Base-by-base conservation (phyloP, 1,140 invertebrate genomes). In the Macrobrachium rosenbergii region DNA sequence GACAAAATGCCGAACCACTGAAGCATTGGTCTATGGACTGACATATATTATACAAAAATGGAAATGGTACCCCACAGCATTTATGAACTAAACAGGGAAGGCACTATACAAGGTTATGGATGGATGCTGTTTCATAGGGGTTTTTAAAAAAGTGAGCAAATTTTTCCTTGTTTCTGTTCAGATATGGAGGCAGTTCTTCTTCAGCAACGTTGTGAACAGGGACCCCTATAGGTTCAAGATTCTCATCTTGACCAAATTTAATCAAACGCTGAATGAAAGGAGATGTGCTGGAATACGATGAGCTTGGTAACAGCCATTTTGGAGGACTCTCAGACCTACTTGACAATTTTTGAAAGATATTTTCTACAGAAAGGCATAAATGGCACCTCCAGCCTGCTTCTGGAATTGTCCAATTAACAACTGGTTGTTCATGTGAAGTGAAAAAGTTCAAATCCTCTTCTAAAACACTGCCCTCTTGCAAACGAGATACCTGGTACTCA, bases 31-130 rank as follows among this genome's bases (percentile, higher is more conserved):
- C 52, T 37, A 37, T 37, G 28, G 28, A 37, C 28, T 37, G 28
- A 37, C 52, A 52, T 52, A 10, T 52, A 52, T 52, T 12, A 52
- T 52, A 69, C 10, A 23, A 69, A 12, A 28, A 23, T 69, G 28
- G 67, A 28, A 69, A 69, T 69, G 28, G 28, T 69, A 23, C 67
- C 28, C 67, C 28, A 5, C 28, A 28, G 28, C 67, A 69, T 16
- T 23, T 23, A 69, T 12, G 19, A 21, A 72, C 37, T 23, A 28
- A 72, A 72, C 16, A 72, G n/a, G 37, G 23, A 87, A 87, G 85
- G 85, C 85, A 87, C 85, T 87, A 87, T 63, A 87, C 78, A 87
- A 87, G 19, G 60, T 81, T 82, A 63, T 87, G 85, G 85, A 87
- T 87, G 85, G 85, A 87, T 64, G 81, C 60, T 43, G 85, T 87